phyloP scores from a whole-genome alignment of 2,113 vertebrate genomes.

The Daubentonia madagascariensis region DNA sequence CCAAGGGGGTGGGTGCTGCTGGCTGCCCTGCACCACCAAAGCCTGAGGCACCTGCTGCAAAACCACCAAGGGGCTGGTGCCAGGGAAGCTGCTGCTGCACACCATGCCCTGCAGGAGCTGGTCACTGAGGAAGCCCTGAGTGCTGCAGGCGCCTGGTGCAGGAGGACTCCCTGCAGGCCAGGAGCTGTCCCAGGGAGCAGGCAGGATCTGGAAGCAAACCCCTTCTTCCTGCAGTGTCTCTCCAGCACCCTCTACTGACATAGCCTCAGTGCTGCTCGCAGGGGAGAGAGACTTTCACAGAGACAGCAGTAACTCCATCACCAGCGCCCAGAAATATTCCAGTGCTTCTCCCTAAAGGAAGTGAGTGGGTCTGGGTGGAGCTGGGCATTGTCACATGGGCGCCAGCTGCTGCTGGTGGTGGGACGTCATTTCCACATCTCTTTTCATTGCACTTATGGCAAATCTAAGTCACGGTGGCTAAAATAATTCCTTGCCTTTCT shows the following conservation, averaged over 20 bases:
- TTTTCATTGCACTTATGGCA: not conserved
- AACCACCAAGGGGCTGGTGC: not conserved
- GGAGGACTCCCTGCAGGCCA: not conserved
- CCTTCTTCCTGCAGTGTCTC: not conserved
- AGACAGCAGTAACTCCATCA: not conserved
- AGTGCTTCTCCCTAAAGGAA: not conserved
- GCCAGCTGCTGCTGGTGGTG: too few species aligned
- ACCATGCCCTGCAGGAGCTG: not conserved
- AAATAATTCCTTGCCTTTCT: not conserved
- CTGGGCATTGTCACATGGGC: not conserved
- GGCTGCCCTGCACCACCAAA: not conserved
- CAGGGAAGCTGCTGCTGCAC: not conserved
- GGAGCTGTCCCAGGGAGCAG: not conserved
- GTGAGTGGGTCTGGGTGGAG: not conserved
- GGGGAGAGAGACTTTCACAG: not conserved
- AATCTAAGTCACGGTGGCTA: not conserved
- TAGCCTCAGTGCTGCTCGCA: not conserved
- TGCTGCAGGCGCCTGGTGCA: not conserved
- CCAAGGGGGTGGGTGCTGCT: not conserved
- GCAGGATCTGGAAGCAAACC: not conserved
- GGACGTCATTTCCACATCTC: not conserved
- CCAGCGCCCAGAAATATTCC: not conserved
- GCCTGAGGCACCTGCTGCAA: not conserved
- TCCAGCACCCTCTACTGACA: slow-evolving; percentile 46
- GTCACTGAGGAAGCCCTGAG: not conserved